Evolutionary conservation across 2,888 invertebrate genomes (phyloP).

Genomic region (Platypus cylindrus): DNA sequence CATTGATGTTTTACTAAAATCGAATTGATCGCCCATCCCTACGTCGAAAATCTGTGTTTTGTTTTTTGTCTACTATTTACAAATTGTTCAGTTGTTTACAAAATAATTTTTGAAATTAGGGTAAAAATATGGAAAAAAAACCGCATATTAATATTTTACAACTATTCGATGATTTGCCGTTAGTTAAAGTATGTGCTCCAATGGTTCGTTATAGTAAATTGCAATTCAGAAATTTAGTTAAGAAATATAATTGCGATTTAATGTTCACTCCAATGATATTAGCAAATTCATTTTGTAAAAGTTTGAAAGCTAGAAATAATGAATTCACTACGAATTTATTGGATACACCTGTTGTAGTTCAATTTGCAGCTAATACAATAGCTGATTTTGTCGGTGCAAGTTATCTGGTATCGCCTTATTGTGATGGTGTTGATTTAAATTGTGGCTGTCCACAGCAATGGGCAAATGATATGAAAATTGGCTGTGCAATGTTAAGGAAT

Average conservation of each 20-base stretch:
- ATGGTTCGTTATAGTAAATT: conserved; percentile 92
- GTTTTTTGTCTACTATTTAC: too few species aligned
- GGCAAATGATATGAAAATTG: conserved; percentile 86
- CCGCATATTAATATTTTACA: conserved; percentile 41
- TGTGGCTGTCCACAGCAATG: conserved; percentile 96
- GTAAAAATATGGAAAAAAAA: conserved; percentile 1
- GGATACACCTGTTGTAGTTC: conserved; percentile 69
- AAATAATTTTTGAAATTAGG: too few species aligned
- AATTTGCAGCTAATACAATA: conserved; percentile 84
- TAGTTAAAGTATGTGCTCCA: conserved; percentile 78
- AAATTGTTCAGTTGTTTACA: too few species aligned
- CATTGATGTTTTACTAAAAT: too few species aligned
- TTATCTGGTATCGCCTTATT: conserved; percentile 63
- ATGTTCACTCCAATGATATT: conserved; percentile 96
- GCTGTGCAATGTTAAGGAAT: conserved; percentile 67
- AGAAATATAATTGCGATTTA: conserved; percentile 74
- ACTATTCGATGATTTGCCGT: conserved; percentile 49
- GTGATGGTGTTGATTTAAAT: conserved; percentile 89
- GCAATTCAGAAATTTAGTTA: conserved; percentile 62
- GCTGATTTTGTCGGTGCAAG: conserved; percentile 77
- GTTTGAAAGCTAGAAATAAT: conserved; percentile 69
- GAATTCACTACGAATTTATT: conserved; percentile 61
- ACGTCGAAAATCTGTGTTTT: too few species aligned
- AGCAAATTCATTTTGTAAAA: conserved; percentile 84
- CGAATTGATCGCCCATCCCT: too few species aligned